Base-by-base conservation (phyloP, 2,888 invertebrate species). In the Sceliomorpha sp. region DNA sequence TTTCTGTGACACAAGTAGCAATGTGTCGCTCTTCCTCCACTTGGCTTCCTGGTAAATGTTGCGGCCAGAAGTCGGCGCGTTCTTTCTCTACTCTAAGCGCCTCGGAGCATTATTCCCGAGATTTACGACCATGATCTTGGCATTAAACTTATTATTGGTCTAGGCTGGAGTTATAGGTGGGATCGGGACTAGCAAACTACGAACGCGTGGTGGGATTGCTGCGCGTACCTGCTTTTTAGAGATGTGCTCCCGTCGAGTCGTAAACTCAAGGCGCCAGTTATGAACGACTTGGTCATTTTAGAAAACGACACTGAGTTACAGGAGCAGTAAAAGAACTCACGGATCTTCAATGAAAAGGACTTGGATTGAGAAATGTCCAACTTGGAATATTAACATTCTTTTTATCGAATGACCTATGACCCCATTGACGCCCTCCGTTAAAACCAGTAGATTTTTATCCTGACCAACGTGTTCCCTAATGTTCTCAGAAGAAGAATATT, bases 161-260 rank as follows among this genome's bases (percentile, higher is more conserved):
- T 67, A 69, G 69, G 47, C 47, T 58, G 26, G 15, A 59, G 56
- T 37, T 37, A 50, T 47, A 55, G 48, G 60, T 60, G 59, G 55
- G 37, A 27, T 58, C 37, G 9, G n/a, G 20, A 26, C 9, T 7
- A 12, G 48, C 15, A 55, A 48, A 47, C 59, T 17, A 13, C 7
- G 36, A 48, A 34, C 42, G 29, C 27, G 50, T 75, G 72, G 73
- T 75, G 75, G 73, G 77, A 78, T 74, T 66, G 74, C 75, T 78
- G 76, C 77, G 71, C 76, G 75, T 78, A 78, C 74, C 80, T 74
- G 77, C 73, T 79, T 81, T 78, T 81, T 75, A 72, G 75, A 73
- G 60, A 64, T 53, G 63, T 62, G 74, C 75, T 75, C 70, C 75
- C 63, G 76, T 75, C 77, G 68, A 70, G 50, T 72, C 73, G 63